These are phyloP conservation scores for Ommatoiulus sabulosus DNA, from an alignment of 2,888 invertebrate species.

Conservation along the genomic window DNA sequence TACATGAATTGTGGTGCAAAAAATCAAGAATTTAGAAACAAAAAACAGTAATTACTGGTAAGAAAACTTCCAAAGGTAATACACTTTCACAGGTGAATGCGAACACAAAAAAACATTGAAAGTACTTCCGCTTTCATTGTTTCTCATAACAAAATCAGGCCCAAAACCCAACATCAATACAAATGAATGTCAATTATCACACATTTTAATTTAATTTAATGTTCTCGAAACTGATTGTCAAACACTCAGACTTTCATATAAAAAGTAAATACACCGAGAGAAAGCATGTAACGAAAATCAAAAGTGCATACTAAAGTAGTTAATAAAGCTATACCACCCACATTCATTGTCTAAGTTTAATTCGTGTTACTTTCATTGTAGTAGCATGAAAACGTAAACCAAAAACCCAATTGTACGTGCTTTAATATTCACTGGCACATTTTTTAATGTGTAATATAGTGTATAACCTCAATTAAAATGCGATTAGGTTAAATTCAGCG, in stretches of 20 bases:
- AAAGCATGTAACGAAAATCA: not conserved
- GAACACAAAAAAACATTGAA: not conserved
- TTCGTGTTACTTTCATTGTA: not conserved
- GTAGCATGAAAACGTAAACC: not conserved
- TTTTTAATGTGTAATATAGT: too few species aligned
- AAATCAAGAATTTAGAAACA: not conserved
- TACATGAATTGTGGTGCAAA: not conserved
- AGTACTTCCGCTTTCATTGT: slow-evolving; percentile 17
- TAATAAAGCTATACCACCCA: slow-evolving; percentile 8
- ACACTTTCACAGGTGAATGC: not conserved
- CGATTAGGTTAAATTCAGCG: too few species aligned
- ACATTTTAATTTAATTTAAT: not conserved
- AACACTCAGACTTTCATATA: not conserved
- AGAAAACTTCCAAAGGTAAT: not conserved
- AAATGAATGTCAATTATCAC: not conserved
- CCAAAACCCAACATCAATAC: not conserved
- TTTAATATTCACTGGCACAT: not conserved
- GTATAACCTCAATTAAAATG: too few species aligned
- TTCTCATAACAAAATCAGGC: not conserved
- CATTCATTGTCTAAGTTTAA: not conserved
- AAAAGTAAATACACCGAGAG: not conserved
- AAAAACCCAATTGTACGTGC: not conserved
- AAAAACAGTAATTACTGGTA: slow-evolving; percentile 14
- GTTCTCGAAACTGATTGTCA: not conserved
- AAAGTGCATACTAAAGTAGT: not conserved